Evolutionary conservation across 2,888 invertebrate species (phyloP).

Genomic region (Lomographa bimaculata): DNA sequence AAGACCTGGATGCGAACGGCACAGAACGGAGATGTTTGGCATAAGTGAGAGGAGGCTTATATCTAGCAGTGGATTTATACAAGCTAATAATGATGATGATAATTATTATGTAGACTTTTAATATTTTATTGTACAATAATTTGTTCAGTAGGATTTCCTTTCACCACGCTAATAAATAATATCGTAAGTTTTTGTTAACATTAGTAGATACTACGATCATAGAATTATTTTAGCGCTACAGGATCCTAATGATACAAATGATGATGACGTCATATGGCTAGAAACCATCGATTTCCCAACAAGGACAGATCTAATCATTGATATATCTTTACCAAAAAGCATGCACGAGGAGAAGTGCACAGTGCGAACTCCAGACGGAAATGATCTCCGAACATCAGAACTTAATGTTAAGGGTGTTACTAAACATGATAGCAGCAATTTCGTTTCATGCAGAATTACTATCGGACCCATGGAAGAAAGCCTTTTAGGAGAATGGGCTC

Average conservation of each 20-base stretch:
- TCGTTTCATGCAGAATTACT: conserved; percentile 41
- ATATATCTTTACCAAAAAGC: conserved; percentile 35
- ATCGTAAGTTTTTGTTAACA: no score
- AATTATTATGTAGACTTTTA: no score
- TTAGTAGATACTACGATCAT: conserved; percentile 2
- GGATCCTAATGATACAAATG: conserved; percentile 6
- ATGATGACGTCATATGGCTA: conserved; percentile 21
- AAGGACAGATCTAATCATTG: conserved; percentile 24
- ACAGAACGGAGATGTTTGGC: no score
- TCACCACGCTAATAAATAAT: no score
- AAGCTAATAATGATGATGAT: no score
- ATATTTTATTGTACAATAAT: no score
- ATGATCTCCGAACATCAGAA: conserved; percentile 11
- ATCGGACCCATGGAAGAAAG: conserved; percentile 39
- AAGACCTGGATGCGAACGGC: no score
- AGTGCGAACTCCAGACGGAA: conserved; percentile 24
- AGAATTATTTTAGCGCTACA: conserved; percentile 23
- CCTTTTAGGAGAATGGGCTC: conserved; percentile 38
- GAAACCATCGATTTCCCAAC: conserved; percentile 27
- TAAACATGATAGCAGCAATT: conserved; percentile 31
- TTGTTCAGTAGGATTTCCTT: no score
- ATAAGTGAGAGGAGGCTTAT: no score
- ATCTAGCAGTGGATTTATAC: no score
- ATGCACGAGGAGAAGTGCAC: conserved; percentile 35
- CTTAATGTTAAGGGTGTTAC: conserved; percentile 27